phyloP scores from a whole-genome alignment of 1,140 invertebrate species.

The Penaeus indicus region DNA sequence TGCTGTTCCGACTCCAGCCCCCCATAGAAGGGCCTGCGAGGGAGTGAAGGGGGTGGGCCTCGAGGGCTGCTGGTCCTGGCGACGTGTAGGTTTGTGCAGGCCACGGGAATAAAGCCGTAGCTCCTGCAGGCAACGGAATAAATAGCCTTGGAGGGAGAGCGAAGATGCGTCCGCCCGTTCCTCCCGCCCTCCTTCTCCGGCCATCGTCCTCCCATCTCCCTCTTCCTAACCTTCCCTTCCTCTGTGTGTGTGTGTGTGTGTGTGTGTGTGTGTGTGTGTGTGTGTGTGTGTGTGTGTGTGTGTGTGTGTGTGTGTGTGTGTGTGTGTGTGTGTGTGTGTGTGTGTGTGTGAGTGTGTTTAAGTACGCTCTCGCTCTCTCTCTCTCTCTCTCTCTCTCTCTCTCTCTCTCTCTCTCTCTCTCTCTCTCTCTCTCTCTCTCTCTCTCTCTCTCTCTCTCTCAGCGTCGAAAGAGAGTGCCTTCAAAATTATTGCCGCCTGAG shows the following conservation, averaged over 20 bases:
- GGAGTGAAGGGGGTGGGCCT: neutral
- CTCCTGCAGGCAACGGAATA: too few species aligned
- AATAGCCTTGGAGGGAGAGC: neutral
- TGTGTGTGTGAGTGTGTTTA: neutral
- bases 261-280: constrained; percentile 8
- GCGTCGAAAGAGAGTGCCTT: too few species aligned
- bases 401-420: too few species aligned
- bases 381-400: too few species aligned
- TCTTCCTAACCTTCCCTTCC: neutral
- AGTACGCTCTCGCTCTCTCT: neutral
- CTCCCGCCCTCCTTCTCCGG: neutral
- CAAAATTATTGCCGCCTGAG: too few species aligned
- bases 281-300: neutral
- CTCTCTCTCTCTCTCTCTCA: too few species aligned
- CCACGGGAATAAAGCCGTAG: too few species aligned
- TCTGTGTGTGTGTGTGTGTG: neutral
- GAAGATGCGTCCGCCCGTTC: neutral
- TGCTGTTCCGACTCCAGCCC: constrained; percentile 8
- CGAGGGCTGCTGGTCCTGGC: too few species aligned
- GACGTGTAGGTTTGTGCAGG: too few species aligned
- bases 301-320: constrained; percentile 1
- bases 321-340: neutral
- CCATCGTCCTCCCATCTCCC: neutral
- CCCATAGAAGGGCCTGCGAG: constrained; percentile 14
- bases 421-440: too few species aligned